Conservation (phyloP, 2,113 vertebrate species). For the Okapia johnstoni region DNA sequence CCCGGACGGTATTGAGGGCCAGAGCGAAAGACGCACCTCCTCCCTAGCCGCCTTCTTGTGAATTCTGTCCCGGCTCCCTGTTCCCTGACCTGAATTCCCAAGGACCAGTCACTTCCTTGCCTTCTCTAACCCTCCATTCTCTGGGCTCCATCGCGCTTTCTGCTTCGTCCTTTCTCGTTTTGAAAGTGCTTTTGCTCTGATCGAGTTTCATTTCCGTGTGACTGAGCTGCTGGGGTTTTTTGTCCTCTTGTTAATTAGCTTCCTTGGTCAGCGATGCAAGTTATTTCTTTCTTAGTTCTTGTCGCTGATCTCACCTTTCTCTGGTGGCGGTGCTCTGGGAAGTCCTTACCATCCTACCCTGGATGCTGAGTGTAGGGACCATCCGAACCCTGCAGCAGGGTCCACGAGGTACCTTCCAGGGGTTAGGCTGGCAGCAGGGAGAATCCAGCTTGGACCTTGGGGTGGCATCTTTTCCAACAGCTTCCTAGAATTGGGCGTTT, state of each 20-base stretch:
- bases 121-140: background rate
- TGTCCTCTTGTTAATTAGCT: background rate
- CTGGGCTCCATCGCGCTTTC: background rate
- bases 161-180: background rate
- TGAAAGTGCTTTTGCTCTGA: background rate
- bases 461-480: background rate
- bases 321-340: background rate
- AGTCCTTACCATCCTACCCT: background rate
- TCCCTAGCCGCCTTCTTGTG: background rate
- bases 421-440: background rate
- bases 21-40: background rate
- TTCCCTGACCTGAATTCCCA: conserved; percentile 46
- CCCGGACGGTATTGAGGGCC: background rate
- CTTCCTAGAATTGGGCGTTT: background rate
- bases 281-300: background rate
- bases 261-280: background rate
- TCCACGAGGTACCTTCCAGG: background rate
- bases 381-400: background rate
- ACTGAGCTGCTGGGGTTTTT: background rate
- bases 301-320: background rate
- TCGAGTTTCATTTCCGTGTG: background rate
- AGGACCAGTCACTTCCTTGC: background rate
- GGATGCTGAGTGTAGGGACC: background rate
- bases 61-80: background rate
- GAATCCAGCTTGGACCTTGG: background rate